Evolutionary conservation across 1,140 invertebrate genomes (phyloP), one percentile per base, ranked within the genome.

Genomic region (Drosophila varians): DNA sequence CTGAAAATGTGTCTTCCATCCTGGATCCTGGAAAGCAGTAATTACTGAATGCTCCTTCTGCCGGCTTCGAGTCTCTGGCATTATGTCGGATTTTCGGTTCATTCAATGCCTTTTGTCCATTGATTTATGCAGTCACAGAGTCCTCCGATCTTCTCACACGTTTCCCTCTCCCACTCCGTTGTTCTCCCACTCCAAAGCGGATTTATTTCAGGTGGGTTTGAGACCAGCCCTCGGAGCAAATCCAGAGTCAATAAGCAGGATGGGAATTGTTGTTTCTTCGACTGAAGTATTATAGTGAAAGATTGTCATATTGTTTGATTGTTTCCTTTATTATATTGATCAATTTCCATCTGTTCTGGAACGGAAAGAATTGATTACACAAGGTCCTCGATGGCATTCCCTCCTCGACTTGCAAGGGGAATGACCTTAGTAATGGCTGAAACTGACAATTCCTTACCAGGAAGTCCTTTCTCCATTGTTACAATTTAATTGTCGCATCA

Each of bases 121-220:
- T 86, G 82, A 87, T 86, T 87, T 87, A 86, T 87, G 77, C 58
- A 77, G 77, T 77, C 69, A 78, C 48, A 23, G 16, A 66, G 36
- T 18, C 14, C 38, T 42, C 16, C 26, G 26, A 14, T 40, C 36
- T 52, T 65, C 60, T 66, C 60, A 66, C 46, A 53, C 36, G 36
- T 45, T 65, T 66, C 26, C n/a, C 9, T n/a, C 8, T 31, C 26
- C n/a, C 9, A 8, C 8, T 31, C 28, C 28, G 28, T 31, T 31
- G 28, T 11, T 31, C 43, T 45, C 26, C 58, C 21, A 38, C 46
- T 19, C 28, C 46, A 87, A 86, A 87, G 77, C 77, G 82, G 82
- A 86, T 86, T 86, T 87, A 68, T 70, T 70, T 71, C 14, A 52
- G 57, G 82, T 64, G 82, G 80, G 82, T 55, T 77, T 86, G 82